These are phyloP conservation scores for Calycopis cecrops DNA, from an alignment of 1,140 invertebrate genomes.

Conservation along the genomic window DNA sequence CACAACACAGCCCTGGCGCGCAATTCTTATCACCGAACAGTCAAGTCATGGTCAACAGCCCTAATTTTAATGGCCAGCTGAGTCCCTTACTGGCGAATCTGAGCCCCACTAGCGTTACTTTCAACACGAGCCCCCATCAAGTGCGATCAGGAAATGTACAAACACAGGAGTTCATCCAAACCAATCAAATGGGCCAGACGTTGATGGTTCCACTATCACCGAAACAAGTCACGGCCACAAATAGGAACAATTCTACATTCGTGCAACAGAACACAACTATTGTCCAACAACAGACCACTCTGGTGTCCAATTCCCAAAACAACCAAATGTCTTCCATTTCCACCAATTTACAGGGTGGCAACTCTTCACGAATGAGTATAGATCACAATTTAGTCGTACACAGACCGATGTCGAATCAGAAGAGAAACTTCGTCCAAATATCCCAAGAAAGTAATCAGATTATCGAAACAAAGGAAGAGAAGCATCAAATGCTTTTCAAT, in stretches of 20 bases:
- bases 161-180: conserved; percentile 83
- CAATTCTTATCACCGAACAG: conserved; percentile 85
- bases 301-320: conserved; percentile 83
- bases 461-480: conserved; percentile 31
- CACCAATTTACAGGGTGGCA: conserved; percentile 40
- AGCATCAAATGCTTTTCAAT: conserved; percentile 15
- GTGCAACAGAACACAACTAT: conserved; percentile 83
- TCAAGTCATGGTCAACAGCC: conserved; percentile 84
- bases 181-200: conserved; percentile 83
- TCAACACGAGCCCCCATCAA: conserved; percentile 75
- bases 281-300: conserved; percentile 78
- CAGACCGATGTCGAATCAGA: conserved; percentile 37
- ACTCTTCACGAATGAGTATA: conserved; percentile 67
- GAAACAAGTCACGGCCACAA: conserved; percentile 77
- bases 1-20: conserved; percentile 80
- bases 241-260: conserved; percentile 83
- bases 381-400: conserved; percentile 60
- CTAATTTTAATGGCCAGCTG: conserved; percentile 84
- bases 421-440: conserved; percentile 34
- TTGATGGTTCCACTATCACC: conserved; percentile 86
- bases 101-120: conserved; percentile 82
- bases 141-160: conserved; percentile 76
- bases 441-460: conserved; percentile 25
- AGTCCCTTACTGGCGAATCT: conserved; percentile 86
- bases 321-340: conserved; percentile 45